A percentile compares a stretch with the other conserved stretches of the same genome.
These are phyloP conservation scores for Odocoileus hemionus DNA, from an alignment of 2,113 vertebrate species.

Conservation along the genomic window DNA sequence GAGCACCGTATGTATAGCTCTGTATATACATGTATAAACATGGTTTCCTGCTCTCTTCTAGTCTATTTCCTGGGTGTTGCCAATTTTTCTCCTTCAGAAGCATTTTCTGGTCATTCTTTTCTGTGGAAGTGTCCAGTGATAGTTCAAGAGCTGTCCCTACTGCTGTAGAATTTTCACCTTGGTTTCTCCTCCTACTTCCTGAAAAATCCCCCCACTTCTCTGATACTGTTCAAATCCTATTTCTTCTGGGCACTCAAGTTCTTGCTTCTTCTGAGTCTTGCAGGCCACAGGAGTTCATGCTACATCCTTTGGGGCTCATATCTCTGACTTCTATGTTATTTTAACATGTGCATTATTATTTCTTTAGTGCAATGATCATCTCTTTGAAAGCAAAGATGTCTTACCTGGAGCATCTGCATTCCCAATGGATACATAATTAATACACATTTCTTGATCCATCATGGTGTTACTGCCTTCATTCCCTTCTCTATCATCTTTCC, in stretches of 20 bases:
- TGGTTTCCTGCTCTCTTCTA: background rate
- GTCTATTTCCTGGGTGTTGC: background rate
- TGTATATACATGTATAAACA: background rate
- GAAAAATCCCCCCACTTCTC: background rate
- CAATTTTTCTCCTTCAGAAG: background rate
- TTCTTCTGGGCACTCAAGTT: background rate
- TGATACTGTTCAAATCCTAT: background rate
- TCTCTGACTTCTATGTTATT: background rate
- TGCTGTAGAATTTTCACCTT: background rate
- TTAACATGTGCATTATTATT: background rate
- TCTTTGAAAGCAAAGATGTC: background rate
- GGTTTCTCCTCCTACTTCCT: background rate
- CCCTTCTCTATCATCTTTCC: background rate
- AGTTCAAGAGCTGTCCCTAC: background rate
- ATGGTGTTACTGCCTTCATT: background rate
- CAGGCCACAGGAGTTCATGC: background rate
- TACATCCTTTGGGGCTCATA: background rate
- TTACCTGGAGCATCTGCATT: background rate
- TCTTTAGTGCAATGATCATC: background rate
- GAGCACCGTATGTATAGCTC: background rate
- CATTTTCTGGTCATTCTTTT: background rate
- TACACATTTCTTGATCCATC: background rate
- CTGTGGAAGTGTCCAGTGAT: background rate
- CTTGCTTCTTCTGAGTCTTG: background rate
- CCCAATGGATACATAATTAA: background rate